These are phyloP conservation scores for Cochlearius cochlearius DNA, from an alignment of 2,113 vertebrate species.

Conservation along the genomic window DNA sequence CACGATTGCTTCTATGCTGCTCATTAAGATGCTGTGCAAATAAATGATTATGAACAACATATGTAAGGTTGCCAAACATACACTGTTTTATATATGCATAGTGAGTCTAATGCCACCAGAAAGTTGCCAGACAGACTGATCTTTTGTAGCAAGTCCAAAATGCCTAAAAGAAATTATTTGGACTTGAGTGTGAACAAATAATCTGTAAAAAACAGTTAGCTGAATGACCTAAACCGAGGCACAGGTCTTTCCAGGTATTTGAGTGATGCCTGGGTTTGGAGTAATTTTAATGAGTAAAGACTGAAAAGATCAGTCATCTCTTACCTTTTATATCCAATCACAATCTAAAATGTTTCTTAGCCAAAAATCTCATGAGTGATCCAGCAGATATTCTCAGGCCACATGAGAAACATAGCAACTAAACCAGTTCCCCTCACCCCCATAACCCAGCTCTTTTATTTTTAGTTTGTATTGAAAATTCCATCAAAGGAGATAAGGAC, in stretches of 20 bases:
- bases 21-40: background rate
- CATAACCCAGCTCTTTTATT: background rate
- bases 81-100: background rate
- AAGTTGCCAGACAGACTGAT: background rate
- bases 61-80: background rate
- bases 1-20: fast-evolving
- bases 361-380: background rate
- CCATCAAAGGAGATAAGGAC: background rate
- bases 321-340: background rate
- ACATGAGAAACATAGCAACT: background rate
- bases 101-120: background rate
- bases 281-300: background rate
- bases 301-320: background rate
- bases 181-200: background rate
- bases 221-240: background rate
- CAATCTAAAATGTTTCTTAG: background rate
- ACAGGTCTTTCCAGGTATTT: background rate
- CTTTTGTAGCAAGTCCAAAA: background rate
- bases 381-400: background rate
- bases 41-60: background rate
- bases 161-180: background rate
- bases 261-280: background rate
- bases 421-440: background rate
- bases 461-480: background rate
- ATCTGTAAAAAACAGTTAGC: background rate